Conservation (phyloP, 2,888 invertebrate genomes). For the Eumacrocentrus americanus region DNA sequence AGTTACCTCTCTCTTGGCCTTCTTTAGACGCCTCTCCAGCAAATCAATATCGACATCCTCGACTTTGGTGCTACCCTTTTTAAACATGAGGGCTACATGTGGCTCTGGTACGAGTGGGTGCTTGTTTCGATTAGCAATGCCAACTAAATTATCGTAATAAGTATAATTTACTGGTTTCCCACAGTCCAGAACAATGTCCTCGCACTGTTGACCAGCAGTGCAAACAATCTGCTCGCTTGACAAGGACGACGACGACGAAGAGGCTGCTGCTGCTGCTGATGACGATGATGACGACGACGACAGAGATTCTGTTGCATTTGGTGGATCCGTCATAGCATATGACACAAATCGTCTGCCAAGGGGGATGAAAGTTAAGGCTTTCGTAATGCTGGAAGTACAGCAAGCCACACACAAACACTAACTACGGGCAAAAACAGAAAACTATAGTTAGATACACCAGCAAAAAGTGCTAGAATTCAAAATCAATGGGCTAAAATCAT, state of each 20-base stretch:
- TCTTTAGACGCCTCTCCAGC: slow-evolving; percentile 75
- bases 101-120: slow-evolving; percentile 88
- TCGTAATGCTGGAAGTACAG: slow-evolving; percentile 58
- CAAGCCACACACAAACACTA: slow-evolving; percentile 60
- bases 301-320: slow-evolving; percentile 46
- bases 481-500: neutral
- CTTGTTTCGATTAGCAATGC: slow-evolving; percentile 80
- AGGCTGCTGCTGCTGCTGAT: slow-evolving; percentile 12
- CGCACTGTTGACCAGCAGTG: slow-evolving; percentile 55
- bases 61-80: slow-evolving; percentile 68
- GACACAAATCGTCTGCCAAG: slow-evolving; percentile 58
- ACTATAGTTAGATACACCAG: slow-evolving; percentile 43
- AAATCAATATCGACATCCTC: slow-evolving; percentile 77
- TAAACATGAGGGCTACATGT: slow-evolving; percentile 76
- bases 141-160: slow-evolving; percentile 86
- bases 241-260: slow-evolving; percentile 30
- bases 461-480: no score
- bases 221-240: slow-evolving; percentile 47
- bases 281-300: slow-evolving; percentile 29
- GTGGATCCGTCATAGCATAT: slow-evolving; percentile 53
- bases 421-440: slow-evolving; percentile 60
- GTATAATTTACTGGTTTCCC: slow-evolving; percentile 87
- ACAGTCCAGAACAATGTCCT: slow-evolving; percentile 77
- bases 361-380: slow-evolving; percentile 57
- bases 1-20: slow-evolving; percentile 74